Base-by-base conservation (phyloP, 2,113 vertebrate genomes). In the Leptobrachium leishanense region DNA sequence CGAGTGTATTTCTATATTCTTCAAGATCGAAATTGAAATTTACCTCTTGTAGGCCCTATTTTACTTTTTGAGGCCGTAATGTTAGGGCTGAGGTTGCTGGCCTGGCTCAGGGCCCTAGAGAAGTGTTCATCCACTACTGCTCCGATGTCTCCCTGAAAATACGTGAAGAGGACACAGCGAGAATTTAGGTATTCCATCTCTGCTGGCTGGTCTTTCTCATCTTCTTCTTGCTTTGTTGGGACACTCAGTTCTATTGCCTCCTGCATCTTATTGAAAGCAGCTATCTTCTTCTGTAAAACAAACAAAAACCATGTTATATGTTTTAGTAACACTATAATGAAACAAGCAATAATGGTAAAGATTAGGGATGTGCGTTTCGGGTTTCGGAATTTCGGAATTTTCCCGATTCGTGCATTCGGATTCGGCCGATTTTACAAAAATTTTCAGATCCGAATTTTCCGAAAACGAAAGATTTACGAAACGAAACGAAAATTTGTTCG, bases 121-220 rank as follows among this genome's bases (percentile, higher is more conserved):
- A 99, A 99, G 85, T 99, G 98, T 85, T 98, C 96, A 76, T 99
- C 98, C 81, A 99, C 97, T 87, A 98, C 96, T 5, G 98, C 95
- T 2, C 95, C 93, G 75, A 98, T 98, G 88, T 98, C 93, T 70
- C 98, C 98, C 84, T 96, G 95, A 92, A 98, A 99, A 89, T 99
- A 99, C 72, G 97, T 99, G 92, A 99, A 98, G 90, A 99, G 92
- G 85, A 99, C 95, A 81, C 98, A 99, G 82, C 96, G 94, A 88
- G 98, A 97, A 87, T 95, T 98, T 89, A 99, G 87, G 91, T 99
- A 99, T 90, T 99, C 96, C 9, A 98, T 94, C 87, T 98, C 98
- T 0, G 96, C 92, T 75, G 98, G 96, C 85, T 96, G 96, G 82
- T 92, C 84, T 83, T 93, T 92, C 83, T 98, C 96, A 84, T 95